These are phyloP conservation scores for Acanthornis magna DNA, from an alignment of 2,797 vertebrate species.

Conservation along the genomic window DNA sequence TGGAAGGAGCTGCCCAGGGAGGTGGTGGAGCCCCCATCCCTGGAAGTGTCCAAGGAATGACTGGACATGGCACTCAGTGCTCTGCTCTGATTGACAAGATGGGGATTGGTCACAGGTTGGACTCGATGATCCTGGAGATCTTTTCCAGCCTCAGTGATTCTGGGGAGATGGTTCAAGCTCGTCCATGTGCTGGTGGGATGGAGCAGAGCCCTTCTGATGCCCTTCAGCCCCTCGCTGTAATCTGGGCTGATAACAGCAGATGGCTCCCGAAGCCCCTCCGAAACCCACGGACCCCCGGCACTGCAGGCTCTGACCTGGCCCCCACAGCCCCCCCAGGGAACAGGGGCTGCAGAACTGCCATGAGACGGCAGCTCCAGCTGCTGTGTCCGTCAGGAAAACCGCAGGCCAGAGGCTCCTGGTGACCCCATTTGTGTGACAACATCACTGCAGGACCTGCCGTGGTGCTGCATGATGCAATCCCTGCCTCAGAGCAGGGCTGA, in stretches of 20 bases:
- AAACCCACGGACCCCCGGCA: background rate
- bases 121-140: background rate
- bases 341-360: background rate
- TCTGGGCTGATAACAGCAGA: background rate
- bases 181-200: background rate
- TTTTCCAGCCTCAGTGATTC: background rate
- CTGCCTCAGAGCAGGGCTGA: background rate
- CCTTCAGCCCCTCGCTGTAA: background rate
- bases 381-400: background rate
- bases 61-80: background rate
- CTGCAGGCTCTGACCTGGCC: background rate
- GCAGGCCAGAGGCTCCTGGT: background rate
- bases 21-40: background rate
- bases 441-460: background rate
- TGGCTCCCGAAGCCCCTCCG: background rate
- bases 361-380: accelerated
- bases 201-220: background rate
- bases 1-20: background rate
- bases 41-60: background rate
- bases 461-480: background rate
- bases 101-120: background rate
- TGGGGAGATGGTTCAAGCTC: background rate
- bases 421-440: background rate
- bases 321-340: accelerated
- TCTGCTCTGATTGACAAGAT: background rate